These are phyloP conservation scores for Vulpes lagopus DNA, from an alignment of 2,113 vertebrate genomes.

Conservation along the genomic window DNA sequence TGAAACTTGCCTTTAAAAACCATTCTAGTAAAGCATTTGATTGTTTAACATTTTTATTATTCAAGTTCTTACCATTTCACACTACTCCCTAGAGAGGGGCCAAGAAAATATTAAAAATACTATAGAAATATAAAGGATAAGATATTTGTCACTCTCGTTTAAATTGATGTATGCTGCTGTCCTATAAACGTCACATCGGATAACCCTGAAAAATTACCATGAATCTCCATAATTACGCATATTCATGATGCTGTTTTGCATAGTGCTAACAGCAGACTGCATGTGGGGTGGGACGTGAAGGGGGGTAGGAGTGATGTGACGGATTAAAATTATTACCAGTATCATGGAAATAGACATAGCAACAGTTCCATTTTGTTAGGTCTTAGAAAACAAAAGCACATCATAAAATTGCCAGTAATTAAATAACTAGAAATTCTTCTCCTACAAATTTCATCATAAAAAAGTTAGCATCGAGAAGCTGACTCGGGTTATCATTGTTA, in stretches of 20 bases:
- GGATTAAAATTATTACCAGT: constrained; percentile 89
- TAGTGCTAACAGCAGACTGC: constrained; percentile 87
- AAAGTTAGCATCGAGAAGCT: constrained; percentile 82
- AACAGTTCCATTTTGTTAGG: constrained; percentile 80
- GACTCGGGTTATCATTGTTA: constrained; percentile 76
- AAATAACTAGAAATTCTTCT: constrained; percentile 74
- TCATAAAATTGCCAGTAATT: constrained; percentile 68
- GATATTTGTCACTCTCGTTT: constrained; percentile 93
- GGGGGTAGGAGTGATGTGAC: constrained; percentile 85
- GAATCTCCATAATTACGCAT: constrained; percentile 95
- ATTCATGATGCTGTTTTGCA: constrained; percentile 95
- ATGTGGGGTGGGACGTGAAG: constrained; percentile 70
- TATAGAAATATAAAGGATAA: constrained; percentile 89
- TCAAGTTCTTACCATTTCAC: constrained; percentile 81
- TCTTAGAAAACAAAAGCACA: constrained; percentile 79
- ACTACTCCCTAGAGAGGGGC: constrained; percentile 80
- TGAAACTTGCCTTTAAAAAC: constrained; percentile 68
- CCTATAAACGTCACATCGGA: constrained; percentile 94
- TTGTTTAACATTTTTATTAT: constrained; percentile 83
- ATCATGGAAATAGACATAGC: constrained; percentile 87
- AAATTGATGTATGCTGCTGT: constrained; percentile 92
- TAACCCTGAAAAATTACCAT: constrained; percentile 95
- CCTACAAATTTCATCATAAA: constrained; percentile 73
- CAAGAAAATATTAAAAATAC: constrained; percentile 87
- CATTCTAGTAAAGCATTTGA: constrained; percentile 73